These are phyloP conservation scores for Acomys russatus DNA, from an alignment of 2,797 vertebrate genomes.

Conservation along the genomic window DNA sequence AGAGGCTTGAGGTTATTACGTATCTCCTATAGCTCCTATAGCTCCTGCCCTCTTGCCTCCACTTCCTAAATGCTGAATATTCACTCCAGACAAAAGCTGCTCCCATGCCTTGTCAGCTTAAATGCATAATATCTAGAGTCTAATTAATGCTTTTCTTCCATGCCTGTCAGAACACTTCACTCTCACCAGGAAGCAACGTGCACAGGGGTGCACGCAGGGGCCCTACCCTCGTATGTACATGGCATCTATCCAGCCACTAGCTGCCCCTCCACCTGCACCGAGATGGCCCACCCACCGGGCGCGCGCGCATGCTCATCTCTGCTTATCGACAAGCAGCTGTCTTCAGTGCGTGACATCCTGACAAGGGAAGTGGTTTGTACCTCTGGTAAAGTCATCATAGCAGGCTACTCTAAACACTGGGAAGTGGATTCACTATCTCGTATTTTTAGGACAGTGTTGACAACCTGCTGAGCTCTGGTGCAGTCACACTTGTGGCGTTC, in stretches of 20 bases:
- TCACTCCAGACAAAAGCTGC: not conserved
- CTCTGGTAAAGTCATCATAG: slow-evolving; percentile 72
- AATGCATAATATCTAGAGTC: not conserved
- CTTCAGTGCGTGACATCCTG: slow-evolving; percentile 22
- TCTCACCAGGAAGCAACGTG: not conserved
- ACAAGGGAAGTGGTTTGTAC: slow-evolving; percentile 77
- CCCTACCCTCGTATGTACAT: not conserved
- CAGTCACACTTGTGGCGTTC: not conserved
- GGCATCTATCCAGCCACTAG: not conserved
- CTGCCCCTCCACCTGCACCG: rapidly evolving
- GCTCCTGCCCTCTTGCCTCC: not conserved
- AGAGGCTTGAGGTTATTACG: not conserved
- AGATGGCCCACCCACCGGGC: not conserved
- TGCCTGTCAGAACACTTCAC: not conserved
- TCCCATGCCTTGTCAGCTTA: not conserved
- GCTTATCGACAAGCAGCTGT: slow-evolving; percentile 47
- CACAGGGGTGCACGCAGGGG: not conserved
- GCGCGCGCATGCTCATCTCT: not conserved
- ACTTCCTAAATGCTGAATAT: slow-evolving; percentile 3
- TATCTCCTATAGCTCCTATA: not conserved
- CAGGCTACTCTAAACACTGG: slow-evolving; percentile 64
- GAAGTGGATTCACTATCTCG: slow-evolving; percentile 62
- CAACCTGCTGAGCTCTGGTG: not conserved
- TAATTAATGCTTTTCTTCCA: not conserved
- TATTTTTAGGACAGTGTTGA: slow-evolving; percentile 67